A percentile compares a stretch with the other conserved stretches of the same genome.
These are phyloP conservation scores for Euborellia annulipes DNA, from an alignment of 1,140 invertebrate genomes.

Conservation along the genomic window DNA sequence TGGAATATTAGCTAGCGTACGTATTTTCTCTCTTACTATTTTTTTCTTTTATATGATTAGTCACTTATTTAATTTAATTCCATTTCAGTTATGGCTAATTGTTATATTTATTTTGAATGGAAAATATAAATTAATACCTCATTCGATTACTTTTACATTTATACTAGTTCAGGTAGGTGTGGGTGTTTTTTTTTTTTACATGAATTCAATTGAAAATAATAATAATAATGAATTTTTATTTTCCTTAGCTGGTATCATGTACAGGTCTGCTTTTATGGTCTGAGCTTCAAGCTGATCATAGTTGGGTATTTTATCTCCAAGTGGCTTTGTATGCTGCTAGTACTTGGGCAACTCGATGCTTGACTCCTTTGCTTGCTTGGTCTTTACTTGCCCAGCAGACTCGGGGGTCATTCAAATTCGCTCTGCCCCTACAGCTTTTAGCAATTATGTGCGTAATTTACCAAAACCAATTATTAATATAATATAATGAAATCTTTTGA, in stretches of 20 bases:
- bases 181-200: too few species aligned
- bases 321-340: constrained; percentile 55
- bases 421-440: too few species aligned
- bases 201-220: constrained; percentile 4
- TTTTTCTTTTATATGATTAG: too few species aligned
- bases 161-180: constrained; percentile 58
- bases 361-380: constrained; percentile 66
- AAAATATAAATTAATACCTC: constrained; percentile 62
- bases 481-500: too few species aligned
- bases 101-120: constrained; percentile 58
- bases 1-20: constrained; percentile 48
- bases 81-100: constrained; percentile 52
- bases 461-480: too few species aligned
- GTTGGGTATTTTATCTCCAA: constrained; percentile 46
- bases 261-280: constrained; percentile 55
- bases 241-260: constrained; percentile 35
- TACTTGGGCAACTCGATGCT: constrained; percentile 60
- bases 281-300: constrained; percentile 27
- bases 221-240: constrained; percentile 19
- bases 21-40: too few species aligned
- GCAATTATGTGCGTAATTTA: too few species aligned
- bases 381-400: constrained; percentile 66
- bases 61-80: not conserved
- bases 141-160: constrained; percentile 62
- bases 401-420: constrained; percentile 21